Base-by-base conservation (phyloP, 2,113 vertebrate species). In the Sebastes fasciatus region DNA sequence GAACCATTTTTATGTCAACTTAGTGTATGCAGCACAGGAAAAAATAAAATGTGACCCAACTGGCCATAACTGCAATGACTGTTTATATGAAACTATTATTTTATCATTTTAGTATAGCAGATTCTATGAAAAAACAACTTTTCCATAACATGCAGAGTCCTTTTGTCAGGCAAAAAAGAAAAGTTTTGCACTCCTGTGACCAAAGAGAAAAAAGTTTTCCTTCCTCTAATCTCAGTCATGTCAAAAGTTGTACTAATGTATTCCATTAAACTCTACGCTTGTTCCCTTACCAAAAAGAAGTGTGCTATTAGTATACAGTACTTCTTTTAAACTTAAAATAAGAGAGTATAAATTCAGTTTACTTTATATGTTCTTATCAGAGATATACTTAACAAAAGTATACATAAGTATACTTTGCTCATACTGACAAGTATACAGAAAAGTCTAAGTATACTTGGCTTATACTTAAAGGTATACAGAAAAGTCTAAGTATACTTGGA, bases 221-320 rank as follows among this genome's bases (percentile, higher is more conserved):
- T 62, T 77, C 34, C 9, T 68, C 62, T 40, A 12, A 10, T 61
- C 43, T 71, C 51, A 83, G 8, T 46, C n/a, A 11, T 57, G 71
- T 60, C 52, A 48, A 13, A 74, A 60, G 46, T 58, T 72, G 6
- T 16, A 43, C 68, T 49, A 46, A 72, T 66, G 46, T 71, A 61
- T 74, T 84, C 11, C 62, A 79, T 82, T 74, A 73, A 84, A 83
- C 46, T 73, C 64, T 11, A 6, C 2, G 26, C 26, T 68, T 42
- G 51, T 80, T 72, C 34, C 34, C 34, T 34, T 34, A 34, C 34
- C 34, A 34, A 34, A 34, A 34, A 34, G 34, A 34, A 34, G 34
- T 34, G 34, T 34, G 34, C 34, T 34, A 34, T 34, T 34, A 34
- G 34, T 34, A 34, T 34, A 34, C 34, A 34, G 34, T 34, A 34